Evolutionary conservation across 2,113 vertebrate species (phyloP), one percentile per base, ranked within the genome.

Genomic region (Trichomycterus rosablanca): DNA sequence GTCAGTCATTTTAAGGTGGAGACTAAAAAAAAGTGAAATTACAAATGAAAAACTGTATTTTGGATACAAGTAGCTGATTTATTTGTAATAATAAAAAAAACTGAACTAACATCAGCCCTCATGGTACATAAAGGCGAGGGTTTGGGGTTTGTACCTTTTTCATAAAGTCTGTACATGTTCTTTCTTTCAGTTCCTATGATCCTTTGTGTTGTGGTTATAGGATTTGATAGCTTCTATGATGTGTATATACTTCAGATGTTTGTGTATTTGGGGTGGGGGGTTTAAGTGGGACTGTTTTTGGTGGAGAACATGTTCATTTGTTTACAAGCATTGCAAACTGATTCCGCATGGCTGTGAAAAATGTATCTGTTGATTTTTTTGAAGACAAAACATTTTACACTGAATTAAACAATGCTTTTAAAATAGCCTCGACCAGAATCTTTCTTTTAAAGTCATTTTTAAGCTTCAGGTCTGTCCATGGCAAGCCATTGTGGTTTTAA

Each of bases 331-430:
- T 81, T 78, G 76, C 77, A 81, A 80, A 84, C 59, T 70, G 72
- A 84, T 92, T 89, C 83, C 87, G 92, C 94, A 97, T 97, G 94
- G 91, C 92, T 92, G 91, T 97, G 89, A 90, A 91, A n/a, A 75
- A 73, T 91, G 91, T 88, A 91, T 88, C 90, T 90, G 85, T 89
- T 92, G 89, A 89, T 88, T 90, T 87, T 91, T 88, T 90, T 86
- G 24, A 30, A 90, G 91, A 90, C 88, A 90, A 90, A 87, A 89
- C 88, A 95, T 88, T 97, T 95, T 95, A 95, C 91, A 94, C 92
- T 92, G 91, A 97, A 94, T 95, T 95, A 92, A 89, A 87, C 75
- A 83, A 88, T 44, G 70, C 60, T 75, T 63, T 59, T 71, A 67
- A 63, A 71, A 64, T 49, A 12, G 18, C 66, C 32, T 66, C n/a